A percentile compares a stretch with the other conserved stretches of the same genome.
Evolutionary conservation across 2,888 invertebrate genomes (phyloP).

Genomic region (Drosophila infuscata): DNA sequence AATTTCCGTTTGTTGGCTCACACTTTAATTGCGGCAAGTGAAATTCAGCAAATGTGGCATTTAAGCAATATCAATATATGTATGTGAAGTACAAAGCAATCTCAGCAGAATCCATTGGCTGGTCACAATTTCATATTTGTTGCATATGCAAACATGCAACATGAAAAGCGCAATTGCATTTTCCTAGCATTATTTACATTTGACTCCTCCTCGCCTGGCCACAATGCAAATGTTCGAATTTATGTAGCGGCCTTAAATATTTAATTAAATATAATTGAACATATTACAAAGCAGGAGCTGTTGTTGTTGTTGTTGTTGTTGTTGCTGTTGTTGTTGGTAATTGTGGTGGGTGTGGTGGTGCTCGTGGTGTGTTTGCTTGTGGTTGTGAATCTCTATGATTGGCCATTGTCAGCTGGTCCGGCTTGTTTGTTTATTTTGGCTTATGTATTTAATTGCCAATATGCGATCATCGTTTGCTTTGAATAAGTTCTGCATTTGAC

Average conservation of each 20-base stretch:
- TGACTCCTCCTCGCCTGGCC: slow-evolving; percentile 51
- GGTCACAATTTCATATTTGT: slow-evolving; percentile 3
- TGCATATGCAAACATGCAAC: background rate
- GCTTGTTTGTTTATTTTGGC: background rate
- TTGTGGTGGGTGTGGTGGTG: slow-evolving; percentile 22
- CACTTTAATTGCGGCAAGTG: slow-evolving; percentile 31
- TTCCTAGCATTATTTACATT: slow-evolving; percentile 63
- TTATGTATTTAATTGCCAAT: slow-evolving; percentile 38
- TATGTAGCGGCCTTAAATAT: slow-evolving; percentile 83
- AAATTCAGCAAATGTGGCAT: slow-evolving; percentile 25
- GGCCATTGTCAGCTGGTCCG: slow-evolving; percentile 16
- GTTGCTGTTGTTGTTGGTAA: slow-evolving; percentile 35
- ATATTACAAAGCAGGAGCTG: slow-evolving; percentile 49
- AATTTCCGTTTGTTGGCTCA: background rate
- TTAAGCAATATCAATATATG: slow-evolving; percentile 22
- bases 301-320: slow-evolving; percentile 28
- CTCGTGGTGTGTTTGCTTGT: slow-evolving; percentile 25
- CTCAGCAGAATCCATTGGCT: slow-evolving; percentile 33
- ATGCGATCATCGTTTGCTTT: slow-evolving; percentile 4
- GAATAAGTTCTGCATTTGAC: slow-evolving; percentile 23
- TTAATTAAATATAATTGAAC: slow-evolving; percentile 83
- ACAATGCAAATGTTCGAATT: slow-evolving; percentile 80
- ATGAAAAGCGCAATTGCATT: slow-evolving; percentile 35
- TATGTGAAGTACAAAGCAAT: slow-evolving; percentile 23
- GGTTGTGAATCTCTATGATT: slow-evolving; percentile 37